Evolutionary conservation across 64 coral and sea anemone species (phyloP).

Genomic region (Acropora tenuis): DNA sequence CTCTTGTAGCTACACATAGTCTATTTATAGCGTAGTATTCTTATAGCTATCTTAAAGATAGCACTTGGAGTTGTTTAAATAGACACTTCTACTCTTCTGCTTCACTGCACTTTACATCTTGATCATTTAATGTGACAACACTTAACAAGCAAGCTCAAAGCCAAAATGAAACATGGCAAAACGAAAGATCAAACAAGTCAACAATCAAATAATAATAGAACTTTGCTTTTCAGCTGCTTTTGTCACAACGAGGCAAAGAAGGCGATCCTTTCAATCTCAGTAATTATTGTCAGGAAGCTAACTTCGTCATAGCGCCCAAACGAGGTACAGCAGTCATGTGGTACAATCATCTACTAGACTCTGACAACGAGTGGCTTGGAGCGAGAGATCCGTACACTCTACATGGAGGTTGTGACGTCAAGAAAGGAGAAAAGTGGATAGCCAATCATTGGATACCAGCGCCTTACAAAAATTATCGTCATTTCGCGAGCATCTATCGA

Average conservation of each 20-base stretch:
- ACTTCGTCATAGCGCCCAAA: constrained; percentile 27
- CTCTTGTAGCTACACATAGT: too few species aligned
- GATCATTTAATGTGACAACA: too few species aligned
- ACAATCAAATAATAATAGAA: background rate
- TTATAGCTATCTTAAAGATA: too few species aligned
- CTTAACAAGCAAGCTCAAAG: too few species aligned
- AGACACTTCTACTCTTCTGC: too few species aligned
- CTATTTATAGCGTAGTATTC: too few species aligned
- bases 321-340: constrained; percentile 45
- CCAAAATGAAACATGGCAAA: too few species aligned
- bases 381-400: constrained; percentile 33
- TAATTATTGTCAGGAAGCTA: constrained; percentile 33
- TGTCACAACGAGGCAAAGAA: constrained; percentile 29
- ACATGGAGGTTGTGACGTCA: constrained; percentile 46
- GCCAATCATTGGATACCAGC: constrained; percentile 49
- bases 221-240: background rate
- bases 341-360: constrained; percentile 25
- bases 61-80: too few species aligned
- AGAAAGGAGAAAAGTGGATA: constrained; percentile 22
- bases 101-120: too few species aligned
- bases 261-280: constrained; percentile 47
- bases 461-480: background rate
- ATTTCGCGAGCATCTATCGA: constrained; percentile 35
- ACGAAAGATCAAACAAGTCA: background rate
- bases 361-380: constrained; percentile 22